These are phyloP conservation scores for Mobula hypostoma DNA, from an alignment of 2,113 vertebrate genomes.

Conservation along the genomic window DNA sequence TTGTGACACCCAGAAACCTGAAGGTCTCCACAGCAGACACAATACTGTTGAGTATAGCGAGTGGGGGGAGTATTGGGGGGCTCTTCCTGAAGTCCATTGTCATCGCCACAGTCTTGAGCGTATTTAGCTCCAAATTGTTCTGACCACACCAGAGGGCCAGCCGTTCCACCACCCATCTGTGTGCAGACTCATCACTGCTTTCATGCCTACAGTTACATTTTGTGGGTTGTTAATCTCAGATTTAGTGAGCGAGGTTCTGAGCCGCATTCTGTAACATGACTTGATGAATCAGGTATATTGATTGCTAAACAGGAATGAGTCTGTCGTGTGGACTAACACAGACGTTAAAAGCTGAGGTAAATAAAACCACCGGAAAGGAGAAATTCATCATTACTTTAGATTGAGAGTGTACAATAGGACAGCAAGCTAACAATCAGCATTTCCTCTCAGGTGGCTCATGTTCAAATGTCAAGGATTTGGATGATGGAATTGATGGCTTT, in stretches of 20 bases:
- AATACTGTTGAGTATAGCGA: no score
- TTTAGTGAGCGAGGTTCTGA: background rate
- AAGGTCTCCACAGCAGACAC: no score
- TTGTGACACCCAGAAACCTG: no score
- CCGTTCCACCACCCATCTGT: no score
- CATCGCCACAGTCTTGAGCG: no score
- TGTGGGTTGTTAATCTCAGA: background rate
- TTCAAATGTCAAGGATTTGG: no score
- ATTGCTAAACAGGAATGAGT: background rate
- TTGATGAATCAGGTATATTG: background rate
- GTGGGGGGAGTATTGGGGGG: no score
- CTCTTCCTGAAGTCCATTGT: no score
- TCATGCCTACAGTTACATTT: background rate
- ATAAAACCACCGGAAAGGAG: background rate
- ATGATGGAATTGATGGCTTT: no score
- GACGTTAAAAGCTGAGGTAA: background rate
- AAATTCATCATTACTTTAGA: background rate
- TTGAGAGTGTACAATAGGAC: background rate
- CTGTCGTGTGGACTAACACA: background rate
- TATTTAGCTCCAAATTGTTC: no score
- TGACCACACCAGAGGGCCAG: no score
- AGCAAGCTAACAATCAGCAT: background rate
- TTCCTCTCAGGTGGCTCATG: background rate
- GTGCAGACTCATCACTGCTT: background rate
- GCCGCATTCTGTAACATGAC: background rate